Evolutionary conservation across 2,113 vertebrate species (phyloP), one percentile per base, ranked within the genome.

Genomic region (Platycercus adscitus): DNA sequence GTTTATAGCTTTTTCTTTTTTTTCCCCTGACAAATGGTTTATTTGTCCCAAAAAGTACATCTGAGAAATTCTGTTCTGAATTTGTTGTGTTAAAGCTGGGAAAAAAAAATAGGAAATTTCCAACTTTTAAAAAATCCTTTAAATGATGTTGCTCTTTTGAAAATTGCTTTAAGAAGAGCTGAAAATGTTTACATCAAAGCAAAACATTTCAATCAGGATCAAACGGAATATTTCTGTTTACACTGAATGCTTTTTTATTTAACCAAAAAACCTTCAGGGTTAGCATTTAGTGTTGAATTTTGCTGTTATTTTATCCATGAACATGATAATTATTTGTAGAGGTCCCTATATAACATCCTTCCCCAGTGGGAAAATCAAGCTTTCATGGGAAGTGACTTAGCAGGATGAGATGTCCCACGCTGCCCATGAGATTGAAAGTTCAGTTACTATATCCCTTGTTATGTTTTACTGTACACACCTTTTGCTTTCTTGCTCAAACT

Each of bases 341-440:
- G 6, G 28, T 73, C 37, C 29, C 1, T 78, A 47, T 31, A 52
- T 52, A 49, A 7, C n/a, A 17, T 44, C 17, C 56, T 79, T 95
- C 7, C 25, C 37, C 24, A 43, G n/a, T 63, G 24, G 12, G 41
- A 24, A 83, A 89, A 70, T 77, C 14, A 69, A 65, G 25, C 16
- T 91, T 89, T 70, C 37, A 21, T 43, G 58, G 63, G 43, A 82
- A 91, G 24, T 73, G 35, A 33, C 76, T 37, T 58, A 50, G 23
- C 46, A 86, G 71, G 71, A 77, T 77, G 49, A 91, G 85, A 23
- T 46, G 16, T 72, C 55, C 63, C 26, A 4, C 20, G 13, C 37
- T 95, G 93, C 50, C 46, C 71, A 39, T 72, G 39, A 75, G 72
- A 71, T 83, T 83, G 86, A 82, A 88, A 88, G 79, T 90, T 96